phyloP scores from a whole-genome alignment of 2,888 invertebrate genomes.

The Lysandra coridon region DNA sequence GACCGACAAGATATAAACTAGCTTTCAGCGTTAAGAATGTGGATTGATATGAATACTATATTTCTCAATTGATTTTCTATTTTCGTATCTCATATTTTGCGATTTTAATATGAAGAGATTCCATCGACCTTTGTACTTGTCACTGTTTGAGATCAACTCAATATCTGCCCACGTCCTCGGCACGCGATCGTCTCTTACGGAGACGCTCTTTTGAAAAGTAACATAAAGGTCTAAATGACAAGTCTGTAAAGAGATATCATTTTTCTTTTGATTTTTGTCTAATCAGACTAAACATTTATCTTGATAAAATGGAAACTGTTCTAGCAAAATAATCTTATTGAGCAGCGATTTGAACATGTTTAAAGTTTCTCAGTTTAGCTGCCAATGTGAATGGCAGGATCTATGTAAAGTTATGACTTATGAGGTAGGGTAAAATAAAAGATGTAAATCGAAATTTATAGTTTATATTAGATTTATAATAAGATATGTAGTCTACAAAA shows the following conservation, averaged over 20 bases:
- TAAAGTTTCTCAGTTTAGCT: not conserved
- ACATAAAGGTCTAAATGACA: not conserved
- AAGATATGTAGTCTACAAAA: conserved; percentile 82
- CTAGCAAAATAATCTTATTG: not conserved
- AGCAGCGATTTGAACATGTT: not conserved
- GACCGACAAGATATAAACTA: not conserved
- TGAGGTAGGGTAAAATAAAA: conserved; percentile 58
- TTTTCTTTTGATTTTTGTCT: not conserved
- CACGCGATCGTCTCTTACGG: not conserved
- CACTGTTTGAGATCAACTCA: not conserved
- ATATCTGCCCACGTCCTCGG: not conserved
- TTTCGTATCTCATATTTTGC: not conserved
- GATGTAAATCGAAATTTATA: conserved; percentile 74
- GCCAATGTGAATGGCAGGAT: not conserved
- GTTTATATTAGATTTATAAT: conserved; percentile 81
- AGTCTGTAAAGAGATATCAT: not conserved
- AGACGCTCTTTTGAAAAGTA: not conserved
- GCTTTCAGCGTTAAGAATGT: not conserved
- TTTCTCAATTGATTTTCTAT: not conserved
- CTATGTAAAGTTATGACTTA: not conserved
- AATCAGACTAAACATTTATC: not conserved
- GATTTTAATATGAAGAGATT: not conserved
- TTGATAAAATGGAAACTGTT: not conserved
- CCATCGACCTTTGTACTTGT: not conserved
- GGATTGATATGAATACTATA: not conserved